Evolutionary conservation across 2,113 vertebrate species (phyloP).

Genomic region (Hemichromis elongatus): DNA sequence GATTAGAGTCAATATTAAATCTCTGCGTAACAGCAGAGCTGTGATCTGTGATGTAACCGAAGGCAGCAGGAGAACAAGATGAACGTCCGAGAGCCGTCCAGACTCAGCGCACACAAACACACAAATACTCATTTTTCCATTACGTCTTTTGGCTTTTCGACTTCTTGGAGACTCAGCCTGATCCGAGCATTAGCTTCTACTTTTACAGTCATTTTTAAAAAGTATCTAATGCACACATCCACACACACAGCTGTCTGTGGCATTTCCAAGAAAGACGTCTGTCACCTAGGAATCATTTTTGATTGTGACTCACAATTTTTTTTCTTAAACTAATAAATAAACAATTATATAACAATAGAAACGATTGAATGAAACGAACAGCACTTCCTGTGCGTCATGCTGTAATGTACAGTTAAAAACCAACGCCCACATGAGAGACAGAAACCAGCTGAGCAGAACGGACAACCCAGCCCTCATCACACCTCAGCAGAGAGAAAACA

Average conservation of each 20-base stretch:
- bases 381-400: background rate
- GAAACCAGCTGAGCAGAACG: constrained; percentile 32
- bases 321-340: background rate
- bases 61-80: background rate
- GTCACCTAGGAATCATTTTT: background rate
- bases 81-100: background rate
- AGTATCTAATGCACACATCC: background rate
- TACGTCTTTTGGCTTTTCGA: background rate
- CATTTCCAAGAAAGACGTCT: background rate
- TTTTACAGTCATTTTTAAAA: background rate
- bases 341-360: background rate
- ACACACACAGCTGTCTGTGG: background rate
- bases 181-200: background rate
- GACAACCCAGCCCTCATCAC: constrained; percentile 12
- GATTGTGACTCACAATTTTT: background rate
- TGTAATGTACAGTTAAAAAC: background rate
- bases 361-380: background rate
- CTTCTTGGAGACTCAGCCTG: background rate
- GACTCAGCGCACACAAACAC: background rate
- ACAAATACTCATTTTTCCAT: background rate
- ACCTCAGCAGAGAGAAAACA: background rate
- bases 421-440: constrained; percentile 36
- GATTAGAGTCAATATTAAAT: background rate
- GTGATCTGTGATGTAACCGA: background rate
- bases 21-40: background rate